Evolutionary conservation across 2,113 vertebrate species (phyloP), one percentile per base, ranked within the genome.

Genomic region (Muntiacus reevesi): DNA sequence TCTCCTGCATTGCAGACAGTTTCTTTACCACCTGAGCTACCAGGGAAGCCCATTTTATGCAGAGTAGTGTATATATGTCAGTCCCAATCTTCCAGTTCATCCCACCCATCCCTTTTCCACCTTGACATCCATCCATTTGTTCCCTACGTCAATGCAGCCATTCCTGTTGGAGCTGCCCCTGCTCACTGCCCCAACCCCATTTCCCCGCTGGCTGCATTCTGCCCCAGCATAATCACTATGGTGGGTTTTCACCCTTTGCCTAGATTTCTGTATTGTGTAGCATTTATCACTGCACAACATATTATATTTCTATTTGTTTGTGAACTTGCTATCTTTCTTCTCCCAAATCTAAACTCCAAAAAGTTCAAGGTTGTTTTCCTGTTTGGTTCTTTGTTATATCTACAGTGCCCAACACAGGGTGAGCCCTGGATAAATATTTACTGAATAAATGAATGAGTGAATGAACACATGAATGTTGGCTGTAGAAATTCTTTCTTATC

Each of bases 221-320:
- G 2, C 3, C 36, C 21, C 21, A 40, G 14, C 4, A 7, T 9
- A 27, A 55, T 59, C 1, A 7, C 10, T 1, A 2, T 4, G 3
- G 3, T 23, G 16, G 28, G 28, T 33, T 7, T 30, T 19, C 17
- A 15, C 11, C 45, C 45, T 64, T 21, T 50, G n/a, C 84, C 57
- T 33, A 14, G 52, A 52, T 62, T n/a, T 76, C 15, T 21, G n/a
- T 43, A 4, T 52, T 5, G 45, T 0, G 11, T 10, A 60, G 43
- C 30, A 9, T 79, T 67, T 19, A 6, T 13, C 40, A 28, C 14
- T 14, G 5, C 9, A 17, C 27, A 6, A 6, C 13, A 1, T 7
- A 45, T 17, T 16, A 0, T 27, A 27, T 45, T 16, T 54, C 52
- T 59, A 2, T 81, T 17, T 19, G n/a, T 47, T 71, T 74, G n/a